Percentiles rank a stretch among this genome's conserved stretches.
Evolutionary conservation across 2,113 vertebrate species (phyloP).

Genomic region (Pleuronectes platessa): DNA sequence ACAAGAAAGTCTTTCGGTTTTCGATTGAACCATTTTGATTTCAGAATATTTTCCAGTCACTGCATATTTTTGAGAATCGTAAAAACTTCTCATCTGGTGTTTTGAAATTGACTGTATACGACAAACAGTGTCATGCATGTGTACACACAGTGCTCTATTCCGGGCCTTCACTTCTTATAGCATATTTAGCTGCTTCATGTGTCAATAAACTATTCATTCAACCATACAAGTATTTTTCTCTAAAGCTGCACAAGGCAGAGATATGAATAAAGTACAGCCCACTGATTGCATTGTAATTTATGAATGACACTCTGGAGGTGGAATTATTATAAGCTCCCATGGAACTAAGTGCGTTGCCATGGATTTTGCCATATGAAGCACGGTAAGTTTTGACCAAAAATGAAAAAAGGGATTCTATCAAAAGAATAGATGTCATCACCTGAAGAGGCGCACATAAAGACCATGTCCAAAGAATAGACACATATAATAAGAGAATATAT

Average conservation of each 20-base stretch:
- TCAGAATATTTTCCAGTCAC: too few relatives aligned
- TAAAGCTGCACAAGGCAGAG: neutral
- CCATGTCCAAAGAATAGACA: too few relatives aligned
- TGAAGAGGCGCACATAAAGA: too few relatives aligned
- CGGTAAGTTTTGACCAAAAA: neutral
- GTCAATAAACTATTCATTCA: neutral
- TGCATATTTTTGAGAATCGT: too few relatives aligned
- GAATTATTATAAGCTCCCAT: neutral
- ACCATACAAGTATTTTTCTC: neutral
- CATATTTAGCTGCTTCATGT: neutral
- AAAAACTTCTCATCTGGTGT: neutral
- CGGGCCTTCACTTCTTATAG: neutral
- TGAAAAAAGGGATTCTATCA: neutral
- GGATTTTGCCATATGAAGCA: neutral
- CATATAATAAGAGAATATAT: too few relatives aligned
- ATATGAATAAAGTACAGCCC: neutral
- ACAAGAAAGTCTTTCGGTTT: too few relatives aligned
- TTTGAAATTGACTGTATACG: neutral
- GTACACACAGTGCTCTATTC: neutral
- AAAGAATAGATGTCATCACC: neutral
- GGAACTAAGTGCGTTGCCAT: constrained; percentile 21
- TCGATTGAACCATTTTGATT: too few relatives aligned
- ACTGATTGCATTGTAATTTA: neutral
- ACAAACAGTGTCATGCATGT: neutral
- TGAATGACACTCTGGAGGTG: constrained; percentile 15